Evolutionary conservation across 1,140 invertebrate species (phyloP), one percentile per base, ranked within the genome.

Genomic region (Trachelipus rathkii): DNA sequence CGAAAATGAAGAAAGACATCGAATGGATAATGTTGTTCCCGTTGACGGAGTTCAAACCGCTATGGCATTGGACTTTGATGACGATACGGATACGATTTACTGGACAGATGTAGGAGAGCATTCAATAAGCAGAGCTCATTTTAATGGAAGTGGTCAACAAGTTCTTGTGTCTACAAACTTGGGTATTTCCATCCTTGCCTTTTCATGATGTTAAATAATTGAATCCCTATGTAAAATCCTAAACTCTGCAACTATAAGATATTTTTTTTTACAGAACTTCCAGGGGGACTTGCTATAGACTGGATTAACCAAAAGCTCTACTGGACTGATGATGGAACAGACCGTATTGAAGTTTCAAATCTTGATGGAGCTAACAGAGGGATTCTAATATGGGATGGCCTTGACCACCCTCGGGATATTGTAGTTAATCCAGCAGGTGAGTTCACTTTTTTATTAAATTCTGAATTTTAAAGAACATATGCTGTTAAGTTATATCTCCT

Each of bases 311-410:
- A 94, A 84, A 86, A 94, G 44, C 85, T 95, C 5, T 94, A 94
- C 81, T 95, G 93, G 93, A 94, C 93, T 0, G 93, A 95, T 84
- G 92, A 92, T 43, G 92, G 92, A 6, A 93, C 92, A 0, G 87
- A 91, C 72, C 86, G 92, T 33, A 90, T 95, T 4, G 93, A 95
- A 86, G 92, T 95, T 0, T 88, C 92, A 0, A 90, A 89, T 82
- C 71, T 79, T 10, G 79, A 81, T 75, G 81, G 79, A 2, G 44
- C 70, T n/a, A 50, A 79, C 84, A 10, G 82, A 23, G 77, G 75
- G 0, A 93, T 96, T 0, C 87, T 96, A 3, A 93, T 95, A 83
- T 96, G 94, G 92, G 91, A 93, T 15, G 93, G 95, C 79, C 89
- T 96, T 44, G 94, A 95, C 85, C 92, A 95, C 82, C 93, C 94